phyloP scores from a whole-genome alignment of 2,888 invertebrate genomes.

The Tribolium freemani region DNA sequence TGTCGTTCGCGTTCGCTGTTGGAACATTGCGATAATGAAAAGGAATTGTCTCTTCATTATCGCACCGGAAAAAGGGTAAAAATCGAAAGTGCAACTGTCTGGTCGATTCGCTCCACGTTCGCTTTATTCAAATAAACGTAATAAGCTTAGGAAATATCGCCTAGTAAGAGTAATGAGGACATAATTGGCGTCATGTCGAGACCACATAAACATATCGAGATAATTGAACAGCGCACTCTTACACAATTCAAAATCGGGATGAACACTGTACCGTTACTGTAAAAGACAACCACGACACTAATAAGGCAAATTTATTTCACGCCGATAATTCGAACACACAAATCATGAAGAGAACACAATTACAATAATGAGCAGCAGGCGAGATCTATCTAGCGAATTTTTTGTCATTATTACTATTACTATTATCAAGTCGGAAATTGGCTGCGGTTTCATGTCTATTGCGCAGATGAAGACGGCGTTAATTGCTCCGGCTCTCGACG shows the following conservation, averaged over 20 bases:
- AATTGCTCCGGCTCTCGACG: constrained; percentile 12
- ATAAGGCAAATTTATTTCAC: constrained; percentile 40
- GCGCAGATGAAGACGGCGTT: constrained; percentile 28
- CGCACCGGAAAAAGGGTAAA: neutral
- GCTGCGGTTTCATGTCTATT: constrained; percentile 27
- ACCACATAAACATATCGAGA: constrained; percentile 45
- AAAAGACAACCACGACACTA: constrained; percentile 29
- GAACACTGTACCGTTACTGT: constrained; percentile 35
- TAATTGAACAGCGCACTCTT: constrained; percentile 45
- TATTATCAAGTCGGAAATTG: constrained; percentile 35
- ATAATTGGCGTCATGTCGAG: constrained; percentile 49
- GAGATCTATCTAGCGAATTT: constrained; percentile 21
- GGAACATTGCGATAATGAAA: constrained; percentile 23
- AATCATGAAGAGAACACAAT: constrained; percentile 34
- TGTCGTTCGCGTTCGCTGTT: neutral
- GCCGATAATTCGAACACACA: constrained; percentile 33
- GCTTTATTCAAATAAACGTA: constrained; percentile 29
- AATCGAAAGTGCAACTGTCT: constrained; percentile 12
- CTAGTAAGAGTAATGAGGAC: constrained; percentile 43
- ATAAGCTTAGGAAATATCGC: constrained; percentile 32
- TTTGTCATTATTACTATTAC: constrained; percentile 19
- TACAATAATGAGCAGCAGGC: constrained; percentile 30
- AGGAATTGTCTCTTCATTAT: constrained; percentile 32
- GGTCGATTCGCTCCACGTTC: constrained; percentile 4
- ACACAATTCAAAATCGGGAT: constrained; percentile 40